These are phyloP conservation scores for Augochlorella aurata DNA, from an alignment of 2,888 invertebrate species.

Conservation along the genomic window DNA sequence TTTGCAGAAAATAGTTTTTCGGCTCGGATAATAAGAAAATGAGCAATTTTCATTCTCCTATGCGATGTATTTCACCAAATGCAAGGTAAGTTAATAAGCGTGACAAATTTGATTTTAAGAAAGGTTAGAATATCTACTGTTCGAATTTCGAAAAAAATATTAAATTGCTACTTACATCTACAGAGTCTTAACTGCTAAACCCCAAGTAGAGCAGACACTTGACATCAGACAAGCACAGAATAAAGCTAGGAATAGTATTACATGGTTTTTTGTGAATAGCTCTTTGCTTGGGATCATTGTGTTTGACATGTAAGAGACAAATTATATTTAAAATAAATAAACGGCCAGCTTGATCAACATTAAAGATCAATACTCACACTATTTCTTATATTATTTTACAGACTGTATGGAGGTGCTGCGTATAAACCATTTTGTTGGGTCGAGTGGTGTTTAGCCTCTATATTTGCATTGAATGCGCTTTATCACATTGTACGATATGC, in stretches of 20 bases:
- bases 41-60: slow-evolving; percentile 77
- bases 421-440: slow-evolving; percentile 77
- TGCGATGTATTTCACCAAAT: slow-evolving; percentile 77
- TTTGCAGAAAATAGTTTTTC: neutral
- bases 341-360: no score
- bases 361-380: neutral
- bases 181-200: slow-evolving; percentile 79
- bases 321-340: neutral
- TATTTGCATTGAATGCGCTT: slow-evolving; percentile 83
- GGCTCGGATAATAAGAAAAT: slow-evolving; percentile 56
- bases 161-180: slow-evolving; percentile 24
- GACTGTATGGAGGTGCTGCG: slow-evolving; percentile 73
- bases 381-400: slow-evolving; percentile 44
- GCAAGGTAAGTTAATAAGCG: slow-evolving; percentile 71
- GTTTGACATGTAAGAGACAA: slow-evolving; percentile 85
- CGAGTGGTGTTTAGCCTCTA: slow-evolving; percentile 78
- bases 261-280: slow-evolving; percentile 85
- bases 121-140: slow-evolving; percentile 35
- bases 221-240: slow-evolving; percentile 83
- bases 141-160: neutral
- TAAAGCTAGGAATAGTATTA: slow-evolving; percentile 83
- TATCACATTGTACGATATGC: slow-evolving; percentile 83
- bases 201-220: slow-evolving; percentile 84
- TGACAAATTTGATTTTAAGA: neutral
- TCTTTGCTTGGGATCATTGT: slow-evolving; percentile 83